Evolutionary conservation across 2,797 vertebrate genomes (phyloP).

Genomic region (Somateria mollissima): DNA sequence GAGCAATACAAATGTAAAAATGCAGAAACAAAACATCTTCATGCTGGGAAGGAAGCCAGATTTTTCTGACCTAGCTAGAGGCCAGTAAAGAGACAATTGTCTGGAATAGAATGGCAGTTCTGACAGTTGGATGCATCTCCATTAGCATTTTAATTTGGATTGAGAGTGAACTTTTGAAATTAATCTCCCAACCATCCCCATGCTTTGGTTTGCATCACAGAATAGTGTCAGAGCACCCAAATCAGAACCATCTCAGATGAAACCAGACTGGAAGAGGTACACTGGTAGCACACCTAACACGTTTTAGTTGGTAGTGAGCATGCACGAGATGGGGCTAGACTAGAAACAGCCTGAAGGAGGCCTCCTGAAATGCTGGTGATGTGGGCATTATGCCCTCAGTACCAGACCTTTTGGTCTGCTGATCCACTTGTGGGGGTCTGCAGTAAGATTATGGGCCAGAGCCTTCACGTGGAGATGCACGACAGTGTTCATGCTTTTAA

Average conservation of each 20-base stretch:
- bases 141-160: background rate
- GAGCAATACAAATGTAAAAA: background rate
- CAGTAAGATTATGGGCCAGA: rapidly evolving
- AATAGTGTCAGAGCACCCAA: background rate
- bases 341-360: background rate
- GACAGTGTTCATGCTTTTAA: background rate
- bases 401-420: background rate
- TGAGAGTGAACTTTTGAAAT: background rate
- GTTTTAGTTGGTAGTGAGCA: background rate
- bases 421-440: background rate
- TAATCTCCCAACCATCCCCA: background rate
- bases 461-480: background rate
- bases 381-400: background rate
- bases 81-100: background rate
- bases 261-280: background rate
- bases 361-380: background rate
- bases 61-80: background rate
- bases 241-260: background rate
- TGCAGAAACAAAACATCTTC: background rate
- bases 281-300: background rate
- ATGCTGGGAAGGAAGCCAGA: background rate
- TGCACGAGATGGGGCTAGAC: background rate
- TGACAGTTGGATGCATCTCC: background rate
- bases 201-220: background rate
- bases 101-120: background rate